A percentile compares a stretch with the other conserved stretches of the same genome.
phyloP scores from a whole-genome alignment of 2,797 vertebrate genomes.

The Sphenodon punctatus region DNA sequence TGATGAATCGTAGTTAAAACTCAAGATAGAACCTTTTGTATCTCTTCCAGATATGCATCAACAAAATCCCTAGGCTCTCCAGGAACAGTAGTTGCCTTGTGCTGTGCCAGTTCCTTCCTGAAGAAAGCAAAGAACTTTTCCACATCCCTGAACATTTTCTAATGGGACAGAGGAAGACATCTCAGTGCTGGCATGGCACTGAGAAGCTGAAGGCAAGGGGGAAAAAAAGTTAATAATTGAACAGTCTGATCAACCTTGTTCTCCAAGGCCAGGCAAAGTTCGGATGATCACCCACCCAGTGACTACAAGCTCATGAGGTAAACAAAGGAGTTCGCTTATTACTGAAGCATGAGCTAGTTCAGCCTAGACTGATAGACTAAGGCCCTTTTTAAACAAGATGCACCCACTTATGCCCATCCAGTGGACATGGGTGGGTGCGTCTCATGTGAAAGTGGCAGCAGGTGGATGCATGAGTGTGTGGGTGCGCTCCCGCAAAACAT shows the following conservation, averaged over 20 bases:
- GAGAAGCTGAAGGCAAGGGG: conserved; percentile 8
- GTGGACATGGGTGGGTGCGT: no score
- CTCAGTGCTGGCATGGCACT: neutral
- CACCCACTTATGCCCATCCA: no score
- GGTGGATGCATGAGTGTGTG: no score
- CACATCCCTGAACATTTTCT: conserved; percentile 15
- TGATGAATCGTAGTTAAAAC: neutral
- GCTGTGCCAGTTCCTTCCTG: conserved; percentile 24
- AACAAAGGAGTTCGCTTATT: neutral
- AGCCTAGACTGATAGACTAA: no score
- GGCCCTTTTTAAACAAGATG: no score
- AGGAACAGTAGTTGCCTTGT: conserved; percentile 55
- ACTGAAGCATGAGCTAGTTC: neutral
- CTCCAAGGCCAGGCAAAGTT: neutral
- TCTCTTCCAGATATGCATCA: conserved; percentile 73
- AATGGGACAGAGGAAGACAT: conserved; percentile 14
- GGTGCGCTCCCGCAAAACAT: no score
- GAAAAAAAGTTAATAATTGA: neutral
- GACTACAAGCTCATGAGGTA: neutral
- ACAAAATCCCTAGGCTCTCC: conserved; percentile 66
- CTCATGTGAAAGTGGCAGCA: no score
- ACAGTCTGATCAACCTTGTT: no score
- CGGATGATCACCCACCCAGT: neutral
- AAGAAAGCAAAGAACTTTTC: neutral
- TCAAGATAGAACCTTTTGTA: conserved; percentile 37